phyloP scores from a whole-genome alignment of 2,113 vertebrate genomes.

The Pedionomus torquatus region DNA sequence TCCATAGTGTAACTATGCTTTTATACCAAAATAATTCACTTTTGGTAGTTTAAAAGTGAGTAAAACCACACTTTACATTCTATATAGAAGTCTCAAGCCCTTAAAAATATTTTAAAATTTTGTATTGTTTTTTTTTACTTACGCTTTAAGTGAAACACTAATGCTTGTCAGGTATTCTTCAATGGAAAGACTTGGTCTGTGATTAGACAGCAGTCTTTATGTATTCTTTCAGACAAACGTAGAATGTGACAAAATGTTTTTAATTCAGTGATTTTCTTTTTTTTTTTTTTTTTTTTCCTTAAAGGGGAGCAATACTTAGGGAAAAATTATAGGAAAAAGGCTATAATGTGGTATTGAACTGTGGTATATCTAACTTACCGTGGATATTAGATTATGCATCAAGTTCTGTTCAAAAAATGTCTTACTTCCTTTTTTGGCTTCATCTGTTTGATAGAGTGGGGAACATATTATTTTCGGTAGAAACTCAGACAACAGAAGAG shows the following conservation, averaged over 20 bases:
- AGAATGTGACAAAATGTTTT: not conserved
- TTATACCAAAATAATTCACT: not conserved
- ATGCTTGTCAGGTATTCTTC: not conserved
- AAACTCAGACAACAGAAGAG: slow-evolving; percentile 97
- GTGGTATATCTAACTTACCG: not conserved
- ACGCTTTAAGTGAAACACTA: not conserved
- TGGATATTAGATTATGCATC: not conserved
- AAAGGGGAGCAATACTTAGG: not conserved
- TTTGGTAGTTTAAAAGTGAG: not conserved
- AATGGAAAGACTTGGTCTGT: not conserved
- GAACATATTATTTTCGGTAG: slow-evolving; percentile 95
- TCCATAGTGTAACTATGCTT: not conserved
- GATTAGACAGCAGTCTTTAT: not conserved
- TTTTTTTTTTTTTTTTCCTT: not conserved
- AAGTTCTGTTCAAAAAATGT: not conserved
- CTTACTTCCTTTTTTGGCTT: not conserved
- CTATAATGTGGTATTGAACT: not conserved
- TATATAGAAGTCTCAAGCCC: not conserved
- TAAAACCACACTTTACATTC: not conserved
- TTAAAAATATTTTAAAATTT: not conserved
- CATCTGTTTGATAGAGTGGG: slow-evolving; percentile 82
- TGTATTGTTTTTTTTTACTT: not conserved
- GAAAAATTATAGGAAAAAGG: not conserved
- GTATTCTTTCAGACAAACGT: not conserved
- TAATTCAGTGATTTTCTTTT: not conserved